These are phyloP conservation scores for Orussus abietinus DNA, from an alignment of 1,140 invertebrate species.

Conservation along the genomic window DNA sequence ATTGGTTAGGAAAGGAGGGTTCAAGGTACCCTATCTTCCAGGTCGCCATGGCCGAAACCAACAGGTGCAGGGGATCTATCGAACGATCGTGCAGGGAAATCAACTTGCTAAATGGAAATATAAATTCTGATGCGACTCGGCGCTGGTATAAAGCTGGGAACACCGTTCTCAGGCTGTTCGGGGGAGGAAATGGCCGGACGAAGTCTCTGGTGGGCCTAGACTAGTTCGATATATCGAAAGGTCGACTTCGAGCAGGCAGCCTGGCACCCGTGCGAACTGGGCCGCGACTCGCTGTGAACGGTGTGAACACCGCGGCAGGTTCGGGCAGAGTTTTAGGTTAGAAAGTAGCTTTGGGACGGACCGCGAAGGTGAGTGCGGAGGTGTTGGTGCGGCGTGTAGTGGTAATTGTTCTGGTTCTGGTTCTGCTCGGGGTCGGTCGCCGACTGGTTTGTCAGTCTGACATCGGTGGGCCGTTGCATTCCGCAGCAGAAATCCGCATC, in stretches of 20 bases:
- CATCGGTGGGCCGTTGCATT: slow-evolving; percentile 69
- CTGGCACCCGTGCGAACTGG: slow-evolving; percentile 9
- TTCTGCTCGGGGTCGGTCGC: slow-evolving; percentile 37
- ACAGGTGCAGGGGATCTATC: no score
- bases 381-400: slow-evolving; percentile 56
- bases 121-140: no score
- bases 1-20: no score
- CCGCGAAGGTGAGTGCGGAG: slow-evolving; percentile 63
- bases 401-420: slow-evolving; percentile 49
- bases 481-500: slow-evolving; percentile 85
- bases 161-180: no score
- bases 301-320: no score
- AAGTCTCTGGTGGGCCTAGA: slow-evolving; percentile 8
- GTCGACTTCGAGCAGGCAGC: slow-evolving; percentile 4
- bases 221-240: no score
- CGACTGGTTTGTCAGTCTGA: slow-evolving; percentile 41
- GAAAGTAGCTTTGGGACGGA: slow-evolving; percentile 50
- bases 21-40: no score
- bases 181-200: slow-evolving; percentile 23
- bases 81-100: no score
- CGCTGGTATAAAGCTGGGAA: no score
- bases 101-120: no score
- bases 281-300: no score
- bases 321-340: background rate
- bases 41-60: no score